Evolutionary conservation across 2,797 vertebrate species (phyloP).

Genomic region (Lacerta bilineata): DNA sequence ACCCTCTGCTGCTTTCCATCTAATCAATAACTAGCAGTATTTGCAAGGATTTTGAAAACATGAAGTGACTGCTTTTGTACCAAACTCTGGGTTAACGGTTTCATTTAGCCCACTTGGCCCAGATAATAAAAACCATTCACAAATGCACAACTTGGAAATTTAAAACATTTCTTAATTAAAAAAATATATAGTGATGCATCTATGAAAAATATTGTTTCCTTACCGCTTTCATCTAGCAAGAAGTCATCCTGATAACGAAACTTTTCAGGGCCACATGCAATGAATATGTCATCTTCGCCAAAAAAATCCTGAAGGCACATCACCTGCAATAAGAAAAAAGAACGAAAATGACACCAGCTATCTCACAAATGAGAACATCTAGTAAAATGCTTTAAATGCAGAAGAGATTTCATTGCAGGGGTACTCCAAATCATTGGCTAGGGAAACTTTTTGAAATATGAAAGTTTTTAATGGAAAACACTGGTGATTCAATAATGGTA

Average conservation of each 20-base stretch:
- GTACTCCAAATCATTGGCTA: conserved; percentile 69
- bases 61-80: not conserved
- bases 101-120: not conserved
- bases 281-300: conserved; percentile 97
- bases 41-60: not conserved
- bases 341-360: conserved; percentile 23
- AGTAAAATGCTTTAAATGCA: conserved; percentile 68
- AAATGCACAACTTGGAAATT: not conserved
- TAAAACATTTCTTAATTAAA: conserved; percentile 61
- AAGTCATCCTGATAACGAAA: conserved; percentile 99
- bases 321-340: conserved; percentile 85
- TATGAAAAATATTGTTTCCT: conserved; percentile 65
- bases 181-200: not conserved
- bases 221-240: conserved; percentile 96
- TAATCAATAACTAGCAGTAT: not conserved
- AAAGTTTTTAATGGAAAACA: conserved; percentile 59
- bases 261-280: conserved; percentile 98
- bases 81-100: not conserved
- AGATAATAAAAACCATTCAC: not conserved
- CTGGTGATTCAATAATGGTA: conserved; percentile 45
- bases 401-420: conserved; percentile 63
- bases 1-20: not conserved
- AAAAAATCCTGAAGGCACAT: conserved; percentile 98
- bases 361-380: conserved; percentile 55
- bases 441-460: conserved; percentile 73